A percentile compares a stretch with the other conserved stretches of the same genome.
Conservation (phyloP, 2,888 invertebrate genomes). For the Lycocerus yunnanus region DNA sequence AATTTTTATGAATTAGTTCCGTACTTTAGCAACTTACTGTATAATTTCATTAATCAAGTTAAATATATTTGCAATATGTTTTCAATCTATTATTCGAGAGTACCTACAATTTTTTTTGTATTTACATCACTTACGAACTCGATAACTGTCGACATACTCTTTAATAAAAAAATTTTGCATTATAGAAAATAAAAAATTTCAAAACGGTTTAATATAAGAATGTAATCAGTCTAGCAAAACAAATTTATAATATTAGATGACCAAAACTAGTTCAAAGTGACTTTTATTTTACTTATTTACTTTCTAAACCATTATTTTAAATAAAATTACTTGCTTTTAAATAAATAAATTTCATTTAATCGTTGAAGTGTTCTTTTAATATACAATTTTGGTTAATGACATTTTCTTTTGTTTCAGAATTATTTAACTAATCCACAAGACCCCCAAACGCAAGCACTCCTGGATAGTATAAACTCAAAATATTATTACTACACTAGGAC, state of each 20-base stretch:
- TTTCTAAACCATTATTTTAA: not conserved
- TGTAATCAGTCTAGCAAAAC: not conserved
- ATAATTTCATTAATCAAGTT: not conserved
- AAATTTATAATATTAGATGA: not conserved
- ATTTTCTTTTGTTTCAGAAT: constrained; percentile 63
- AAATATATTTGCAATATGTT: not conserved
- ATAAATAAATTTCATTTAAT: not conserved
- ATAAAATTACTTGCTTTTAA: not conserved
- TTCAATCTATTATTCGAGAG: not conserved
- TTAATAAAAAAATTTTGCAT: not conserved
- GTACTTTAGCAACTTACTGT: too few relatives aligned
- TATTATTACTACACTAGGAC: constrained; percentile 91
- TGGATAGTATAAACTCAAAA: constrained; percentile 82
- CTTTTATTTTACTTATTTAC: not conserved
- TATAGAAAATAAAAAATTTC: not conserved
- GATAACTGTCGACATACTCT: not conserved
- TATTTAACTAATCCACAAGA: constrained; percentile 74
- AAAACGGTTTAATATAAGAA: not conserved
- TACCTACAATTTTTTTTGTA: too few relatives aligned
- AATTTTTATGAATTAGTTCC: too few relatives aligned
- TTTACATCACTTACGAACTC: not conserved
- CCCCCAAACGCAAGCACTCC: constrained; percentile 68
- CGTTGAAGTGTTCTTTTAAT: not conserved
- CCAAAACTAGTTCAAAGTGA: not conserved
- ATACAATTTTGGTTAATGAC: not conserved